phyloP scores from a whole-genome alignment of 1,140 invertebrate species.

The Lepidotrigona ventralis region DNA sequence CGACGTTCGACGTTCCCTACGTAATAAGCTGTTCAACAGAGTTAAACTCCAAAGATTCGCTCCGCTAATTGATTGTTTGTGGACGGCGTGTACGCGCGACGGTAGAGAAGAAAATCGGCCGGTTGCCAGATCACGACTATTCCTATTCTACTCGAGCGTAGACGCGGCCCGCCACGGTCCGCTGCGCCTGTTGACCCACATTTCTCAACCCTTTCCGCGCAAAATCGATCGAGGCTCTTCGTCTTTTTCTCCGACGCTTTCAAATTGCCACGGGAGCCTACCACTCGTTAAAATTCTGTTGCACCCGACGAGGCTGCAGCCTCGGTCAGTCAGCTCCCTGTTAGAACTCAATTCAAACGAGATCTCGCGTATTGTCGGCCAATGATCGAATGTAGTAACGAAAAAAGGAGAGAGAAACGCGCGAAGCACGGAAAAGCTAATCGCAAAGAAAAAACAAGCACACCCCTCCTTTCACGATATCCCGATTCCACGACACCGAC shows the following conservation, averaged over 20 bases:
- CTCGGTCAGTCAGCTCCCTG: neutral
- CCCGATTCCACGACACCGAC: constrained; percentile 8
- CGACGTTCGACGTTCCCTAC: constrained; percentile 40
- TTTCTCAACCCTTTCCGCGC: neutral
- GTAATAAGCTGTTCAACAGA: constrained; percentile 34
- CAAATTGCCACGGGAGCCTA: constrained; percentile 33
- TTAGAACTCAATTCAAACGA: constrained; percentile 46
- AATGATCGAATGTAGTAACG: neutral
- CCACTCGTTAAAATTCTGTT: constrained; percentile 51
- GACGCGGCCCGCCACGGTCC: neutral
- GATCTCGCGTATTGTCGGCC: constrained; percentile 29
- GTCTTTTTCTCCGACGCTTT: constrained; percentile 41
- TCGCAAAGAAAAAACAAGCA: neutral
- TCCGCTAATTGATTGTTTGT: constrained; percentile 26
- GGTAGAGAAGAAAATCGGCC: too few relatives aligned
- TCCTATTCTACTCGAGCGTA: neutral
- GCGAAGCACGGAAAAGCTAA: too few relatives aligned
- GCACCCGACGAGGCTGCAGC: constrained; percentile 7
- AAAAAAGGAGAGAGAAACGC: neutral
- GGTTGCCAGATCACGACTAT: constrained; percentile 12
- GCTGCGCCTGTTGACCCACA: constrained; percentile 11
- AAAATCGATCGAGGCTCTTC: constrained; percentile 30
- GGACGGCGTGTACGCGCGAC: neutral
- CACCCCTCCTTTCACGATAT: neutral
- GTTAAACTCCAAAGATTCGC: neutral